Percentiles rank a stretch among this genome's conserved stretches.
These are phyloP conservation scores for Drosophila bocki DNA, from an alignment of 1,140 invertebrate genomes.

Conservation along the genomic window DNA sequence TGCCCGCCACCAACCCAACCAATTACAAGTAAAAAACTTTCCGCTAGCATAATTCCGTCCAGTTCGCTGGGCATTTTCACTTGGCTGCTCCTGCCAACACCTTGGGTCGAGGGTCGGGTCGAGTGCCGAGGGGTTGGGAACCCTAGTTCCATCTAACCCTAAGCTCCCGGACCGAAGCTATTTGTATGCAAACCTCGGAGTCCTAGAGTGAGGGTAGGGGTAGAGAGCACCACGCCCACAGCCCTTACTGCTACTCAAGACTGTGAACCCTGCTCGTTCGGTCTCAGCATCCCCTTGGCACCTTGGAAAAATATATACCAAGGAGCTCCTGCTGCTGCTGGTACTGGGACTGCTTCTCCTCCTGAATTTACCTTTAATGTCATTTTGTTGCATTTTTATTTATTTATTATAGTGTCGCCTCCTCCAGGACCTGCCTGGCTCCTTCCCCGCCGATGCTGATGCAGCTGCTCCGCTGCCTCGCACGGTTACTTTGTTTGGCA, in stretches of 20 bases:
- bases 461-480: slow-evolving; percentile 63
- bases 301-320: slow-evolving; percentile 14
- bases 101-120: slow-evolving; percentile 22
- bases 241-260: not conserved
- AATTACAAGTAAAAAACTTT: slow-evolving; percentile 62
- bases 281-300: slow-evolving; percentile 38
- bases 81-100: slow-evolving; percentile 57
- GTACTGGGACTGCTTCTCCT: slow-evolving; percentile 14
- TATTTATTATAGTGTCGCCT: slow-evolving; percentile 74
- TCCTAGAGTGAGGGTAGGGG: slow-evolving; percentile 10
- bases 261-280: slow-evolving; percentile 11
- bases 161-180: slow-evolving; percentile 33
- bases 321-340: slow-evolving; percentile 2
- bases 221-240: not conserved
- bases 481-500: slow-evolving; percentile 75
- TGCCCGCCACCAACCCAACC: slow-evolving; percentile 38
- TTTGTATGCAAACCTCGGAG: slow-evolving; percentile 58
- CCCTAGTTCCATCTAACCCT: slow-evolving; percentile 26
- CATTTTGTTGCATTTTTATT: slow-evolving; percentile 81
- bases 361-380: slow-evolving; percentile 73
- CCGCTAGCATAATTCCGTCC: slow-evolving; percentile 57
- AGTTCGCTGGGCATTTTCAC: slow-evolving; percentile 63
- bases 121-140: slow-evolving; percentile 24
- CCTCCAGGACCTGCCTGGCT: slow-evolving; percentile 30
- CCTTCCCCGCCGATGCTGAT: not conserved